Evolutionary conservation across 2,888 invertebrate genomes (phyloP).

Genomic region (Biston stratarius): DNA sequence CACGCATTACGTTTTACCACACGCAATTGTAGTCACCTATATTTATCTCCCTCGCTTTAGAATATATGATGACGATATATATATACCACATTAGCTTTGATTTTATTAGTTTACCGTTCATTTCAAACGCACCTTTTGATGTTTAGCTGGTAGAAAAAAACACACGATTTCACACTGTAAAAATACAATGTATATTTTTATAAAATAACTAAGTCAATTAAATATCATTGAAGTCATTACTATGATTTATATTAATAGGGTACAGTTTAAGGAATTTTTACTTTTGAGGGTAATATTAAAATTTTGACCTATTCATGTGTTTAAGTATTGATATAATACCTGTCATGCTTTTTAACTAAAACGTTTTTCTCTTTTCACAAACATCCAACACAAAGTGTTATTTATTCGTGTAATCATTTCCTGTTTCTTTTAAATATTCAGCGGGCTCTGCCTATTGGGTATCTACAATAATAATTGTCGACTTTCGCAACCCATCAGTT

Average conservation of each 20-base stretch:
- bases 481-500: conserved; percentile 18
- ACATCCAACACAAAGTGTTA: conserved; percentile 73
- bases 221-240: neutral
- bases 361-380: conserved; percentile 82
- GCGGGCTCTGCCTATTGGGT: conserved; percentile 59
- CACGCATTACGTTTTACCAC: conserved; percentile 52
- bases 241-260: conserved; percentile 6
- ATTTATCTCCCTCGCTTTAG: conserved; percentile 58
- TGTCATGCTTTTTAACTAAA: conserved; percentile 58
- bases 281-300: neutral
- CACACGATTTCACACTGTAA: conserved; percentile 17
- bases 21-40: conserved; percentile 64
- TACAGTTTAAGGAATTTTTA: neutral
- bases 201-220: neutral
- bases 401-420: conserved; percentile 20
- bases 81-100: conserved; percentile 46
- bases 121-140: conserved; percentile 25
- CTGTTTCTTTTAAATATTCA: conserved; percentile 43
- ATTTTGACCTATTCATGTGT: neutral
- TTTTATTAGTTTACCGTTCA: conserved; percentile 24
- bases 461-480: conserved; percentile 16
- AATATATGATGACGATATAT: conserved; percentile 45
- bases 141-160: conserved; percentile 25
- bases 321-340: conserved; percentile 11
- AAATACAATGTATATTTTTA: neutral